Evolutionary conservation across 2,797 vertebrate genomes (phyloP).

Genomic region (Cheirogaleus major): DNA sequence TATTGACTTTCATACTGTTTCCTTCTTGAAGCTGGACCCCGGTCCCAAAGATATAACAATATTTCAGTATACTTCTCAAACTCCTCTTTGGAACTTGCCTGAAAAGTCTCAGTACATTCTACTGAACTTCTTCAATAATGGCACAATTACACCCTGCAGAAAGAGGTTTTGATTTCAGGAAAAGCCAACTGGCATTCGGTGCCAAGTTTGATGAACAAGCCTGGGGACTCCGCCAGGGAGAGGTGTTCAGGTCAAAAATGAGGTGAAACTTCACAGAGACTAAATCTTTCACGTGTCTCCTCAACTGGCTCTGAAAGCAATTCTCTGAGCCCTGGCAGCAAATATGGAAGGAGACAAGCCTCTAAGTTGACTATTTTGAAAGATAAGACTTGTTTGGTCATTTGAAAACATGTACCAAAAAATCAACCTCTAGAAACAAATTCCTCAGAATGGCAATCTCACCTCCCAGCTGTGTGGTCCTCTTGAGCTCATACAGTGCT

Average conservation of each 20-base stretch:
- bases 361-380: not conserved
- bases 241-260: not conserved
- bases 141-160: not conserved
- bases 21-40: not conserved
- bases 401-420: not conserved
- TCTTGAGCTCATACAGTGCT: not conserved
- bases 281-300: not conserved
- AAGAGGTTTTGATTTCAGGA: not conserved
- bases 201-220: not conserved
- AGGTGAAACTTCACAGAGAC: not conserved
- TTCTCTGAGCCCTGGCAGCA: not conserved
- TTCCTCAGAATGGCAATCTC: not conserved
- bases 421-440: not conserved
- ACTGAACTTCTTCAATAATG: not conserved
- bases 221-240: not conserved
- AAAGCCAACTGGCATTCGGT: not conserved
- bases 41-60: not conserved
- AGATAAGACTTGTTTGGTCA: not conserved
- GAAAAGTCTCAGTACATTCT: not conserved
- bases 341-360: not conserved
- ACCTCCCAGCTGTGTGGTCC: not conserved
- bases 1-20: not conserved
- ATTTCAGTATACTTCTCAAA: constrained; percentile 36
- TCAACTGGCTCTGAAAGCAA: not conserved
- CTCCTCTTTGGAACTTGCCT: not conserved